Percentiles rank a stretch among this genome's conserved stretches.
These are phyloP conservation scores for Hydropotes inermis DNA, from an alignment of 2,113 vertebrate species.

Conservation along the genomic window DNA sequence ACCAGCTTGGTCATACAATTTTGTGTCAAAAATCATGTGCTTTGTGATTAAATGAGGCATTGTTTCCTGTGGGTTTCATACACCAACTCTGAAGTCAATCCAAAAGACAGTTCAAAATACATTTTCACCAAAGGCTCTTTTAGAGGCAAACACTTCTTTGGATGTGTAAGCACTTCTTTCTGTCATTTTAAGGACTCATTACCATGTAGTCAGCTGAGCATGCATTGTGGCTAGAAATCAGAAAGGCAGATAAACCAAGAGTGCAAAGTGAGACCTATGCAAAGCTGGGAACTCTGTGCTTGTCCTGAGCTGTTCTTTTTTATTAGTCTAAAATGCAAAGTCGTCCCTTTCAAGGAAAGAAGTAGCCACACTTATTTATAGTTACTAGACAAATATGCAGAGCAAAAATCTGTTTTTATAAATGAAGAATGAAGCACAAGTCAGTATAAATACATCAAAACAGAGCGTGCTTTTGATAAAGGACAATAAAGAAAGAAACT, in stretches of 20 bases:
- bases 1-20: background rate
- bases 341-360: background rate
- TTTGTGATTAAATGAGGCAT: conserved; percentile 6
- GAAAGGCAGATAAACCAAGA: conserved; percentile 28
- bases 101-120: conserved; percentile 9
- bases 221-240: conserved; percentile 24
- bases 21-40: conserved; percentile 16
- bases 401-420: conserved; percentile 32
- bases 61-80: background rate
- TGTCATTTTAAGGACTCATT: conserved; percentile 35
- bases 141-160: background rate
- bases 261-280: background rate
- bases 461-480: conserved; percentile 24
- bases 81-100: background rate
- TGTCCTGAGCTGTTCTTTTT: background rate
- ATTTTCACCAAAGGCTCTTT: conserved; percentile 28
- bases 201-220: background rate
- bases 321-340: conserved; percentile 28
- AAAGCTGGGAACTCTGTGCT: background rate
- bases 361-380: conserved; percentile 38
- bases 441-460: conserved; percentile 47
- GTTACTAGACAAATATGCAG: conserved; percentile 20
- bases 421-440: conserved; percentile 20
- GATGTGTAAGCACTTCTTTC: conserved; percentile 24
- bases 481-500: conserved; percentile 30